A percentile compares a stretch with the other conserved stretches of the same genome.
These are phyloP conservation scores for Hippocampus guttulatus DNA, from an alignment of 2,113 vertebrate genomes.

Conservation along the genomic window DNA sequence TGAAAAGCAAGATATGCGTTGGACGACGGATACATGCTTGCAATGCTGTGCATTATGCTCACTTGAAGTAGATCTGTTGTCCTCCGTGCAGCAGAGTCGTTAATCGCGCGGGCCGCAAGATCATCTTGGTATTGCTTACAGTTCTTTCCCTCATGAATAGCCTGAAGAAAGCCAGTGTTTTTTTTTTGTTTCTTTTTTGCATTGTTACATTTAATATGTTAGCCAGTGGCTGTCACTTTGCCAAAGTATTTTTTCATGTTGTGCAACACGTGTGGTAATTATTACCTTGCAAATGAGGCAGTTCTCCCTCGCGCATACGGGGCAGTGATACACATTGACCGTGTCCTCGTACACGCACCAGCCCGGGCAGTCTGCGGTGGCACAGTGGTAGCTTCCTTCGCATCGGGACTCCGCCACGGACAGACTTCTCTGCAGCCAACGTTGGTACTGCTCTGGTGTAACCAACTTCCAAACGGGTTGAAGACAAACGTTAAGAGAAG, in stretches of 20 bases:
- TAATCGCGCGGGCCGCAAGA: slow-evolving; percentile 68
- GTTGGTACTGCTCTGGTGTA: slow-evolving; percentile 72
- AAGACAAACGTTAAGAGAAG: neutral
- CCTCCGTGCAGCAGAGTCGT: slow-evolving; percentile 75
- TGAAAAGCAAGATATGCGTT: neutral
- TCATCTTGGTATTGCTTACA: slow-evolving; percentile 83
- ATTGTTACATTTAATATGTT: neutral
- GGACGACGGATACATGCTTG: neutral
- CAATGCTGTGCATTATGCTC: neutral
- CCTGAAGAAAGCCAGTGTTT: slow-evolving; percentile 48
- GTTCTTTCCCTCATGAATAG: slow-evolving; percentile 80
- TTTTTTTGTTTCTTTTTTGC: neutral
- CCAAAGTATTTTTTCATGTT: neutral
- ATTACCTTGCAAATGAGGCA: slow-evolving; percentile 80
- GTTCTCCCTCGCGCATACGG: slow-evolving; percentile 79
- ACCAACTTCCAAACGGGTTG: slow-evolving; percentile 46
- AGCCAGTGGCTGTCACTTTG: neutral
- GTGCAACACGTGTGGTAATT: neutral
- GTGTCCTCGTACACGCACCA: slow-evolving; percentile 82
- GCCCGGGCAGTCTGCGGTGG: slow-evolving; percentile 75
- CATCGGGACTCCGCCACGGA: slow-evolving; percentile 79
- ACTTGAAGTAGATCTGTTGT: slow-evolving; percentile 81
- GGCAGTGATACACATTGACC: slow-evolving; percentile 77
- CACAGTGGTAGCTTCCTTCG: slow-evolving; percentile 82
- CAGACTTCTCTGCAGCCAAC: slow-evolving; percentile 78